phyloP scores from a whole-genome alignment of 2,888 invertebrate genomes.

The Nomada hirtipes region DNA sequence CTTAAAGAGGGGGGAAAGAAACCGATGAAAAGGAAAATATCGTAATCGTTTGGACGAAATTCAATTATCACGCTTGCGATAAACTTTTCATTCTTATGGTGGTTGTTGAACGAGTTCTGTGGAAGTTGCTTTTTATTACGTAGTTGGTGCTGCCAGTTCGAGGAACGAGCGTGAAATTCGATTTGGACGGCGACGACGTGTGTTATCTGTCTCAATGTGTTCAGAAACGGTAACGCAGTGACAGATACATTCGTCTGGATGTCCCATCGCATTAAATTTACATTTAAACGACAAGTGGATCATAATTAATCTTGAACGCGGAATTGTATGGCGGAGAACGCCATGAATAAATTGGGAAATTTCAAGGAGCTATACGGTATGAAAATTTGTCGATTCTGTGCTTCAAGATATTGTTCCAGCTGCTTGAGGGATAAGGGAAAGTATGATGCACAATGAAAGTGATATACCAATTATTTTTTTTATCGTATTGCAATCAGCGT shows the following conservation, averaged over 20 bases:
- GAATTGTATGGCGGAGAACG: neutral
- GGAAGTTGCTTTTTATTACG: constrained; percentile 40
- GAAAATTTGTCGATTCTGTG: neutral
- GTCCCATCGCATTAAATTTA: constrained; percentile 63
- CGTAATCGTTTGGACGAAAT: neutral
- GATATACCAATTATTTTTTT: too few species aligned
- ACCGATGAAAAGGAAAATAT: neutral
- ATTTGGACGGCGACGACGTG: constrained; percentile 63
- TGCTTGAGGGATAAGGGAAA: neutral
- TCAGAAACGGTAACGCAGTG: constrained; percentile 62
- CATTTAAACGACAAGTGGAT: constrained; percentile 57
- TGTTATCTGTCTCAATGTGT: constrained; percentile 67
- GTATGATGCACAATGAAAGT: neutral
- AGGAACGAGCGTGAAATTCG: constrained; percentile 58
- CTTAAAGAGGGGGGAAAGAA: neutral
- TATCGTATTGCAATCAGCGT: too few species aligned
- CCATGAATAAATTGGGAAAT: constrained; percentile 15
- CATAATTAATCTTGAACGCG: constrained; percentile 61
- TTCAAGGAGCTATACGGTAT: neutral
- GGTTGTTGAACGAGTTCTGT: neutral
- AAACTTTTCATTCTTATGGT: neutral
- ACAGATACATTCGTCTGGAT: constrained; percentile 68
- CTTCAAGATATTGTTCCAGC: neutral
- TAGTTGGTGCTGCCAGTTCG: constrained; percentile 27
- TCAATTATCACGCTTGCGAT: neutral